Evolutionary conservation across 2,888 invertebrate species (phyloP), one percentile per base, ranked within the genome.

Genomic region (Enchytraeus crypticus): DNA sequence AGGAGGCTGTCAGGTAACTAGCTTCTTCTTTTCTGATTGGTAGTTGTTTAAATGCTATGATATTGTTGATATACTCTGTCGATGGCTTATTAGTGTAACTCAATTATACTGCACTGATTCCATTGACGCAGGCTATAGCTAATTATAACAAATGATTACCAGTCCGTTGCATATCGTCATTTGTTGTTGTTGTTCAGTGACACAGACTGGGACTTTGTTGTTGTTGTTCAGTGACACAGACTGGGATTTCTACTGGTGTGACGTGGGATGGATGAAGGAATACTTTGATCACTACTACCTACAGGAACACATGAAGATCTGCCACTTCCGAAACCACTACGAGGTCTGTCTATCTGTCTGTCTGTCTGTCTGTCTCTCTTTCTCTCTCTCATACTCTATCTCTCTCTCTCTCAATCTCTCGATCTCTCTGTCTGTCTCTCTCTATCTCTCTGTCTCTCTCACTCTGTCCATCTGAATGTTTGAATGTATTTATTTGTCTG

Each of bases 201-300:
- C 27, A 21, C 26, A 33, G 3, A 30, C 21, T 33, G 33, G 3
- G 2, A 0, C 18, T 27, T 53, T 2, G 30, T 14, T 53, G n/a
- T 58, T 18, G 3, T 18, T 54, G 29, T 2, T 45, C 62, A 74
- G 75, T 53, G 80, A 80, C 56, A 80, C 79, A 43, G 81, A 80
- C 53, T 85, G 84, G 84, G 81, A 83, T 61, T 77, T 85, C 56
- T 83, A 81, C 74, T 85, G 85, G 84, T 84, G 84, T 73, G 84
- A 84, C 57, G 77, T 82, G 55, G 81, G 79, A 63, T 83, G 84
- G 74, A 78, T 84, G 62, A 79, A 79, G 71, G 82, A 75, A 53
- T 74, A 76, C 64, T 81, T 79, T 69, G 79, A 82, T 69, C 73
- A 79, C 60, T 77, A 74, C 66, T 80, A 77, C 69, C 77, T 79